These are phyloP conservation scores for Neosilurus hyrtlii DNA, from an alignment of 2,797 vertebrate genomes.

Conservation along the genomic window DNA sequence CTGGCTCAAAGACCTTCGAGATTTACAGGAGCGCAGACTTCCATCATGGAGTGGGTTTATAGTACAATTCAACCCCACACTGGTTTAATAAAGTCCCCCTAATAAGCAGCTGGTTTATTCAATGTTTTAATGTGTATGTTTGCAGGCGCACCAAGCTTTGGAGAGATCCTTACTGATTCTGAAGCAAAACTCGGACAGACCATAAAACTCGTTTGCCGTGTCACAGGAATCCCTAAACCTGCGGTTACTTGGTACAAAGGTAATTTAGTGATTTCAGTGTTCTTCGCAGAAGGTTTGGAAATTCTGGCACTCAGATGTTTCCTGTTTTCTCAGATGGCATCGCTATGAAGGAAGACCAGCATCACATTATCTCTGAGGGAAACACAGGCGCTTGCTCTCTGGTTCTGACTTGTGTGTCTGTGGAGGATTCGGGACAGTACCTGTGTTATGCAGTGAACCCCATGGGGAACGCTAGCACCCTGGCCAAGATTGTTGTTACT, in stretches of 20 bases:
- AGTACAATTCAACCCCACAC: neutral
- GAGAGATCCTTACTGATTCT: neutral
- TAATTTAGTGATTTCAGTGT: conserved; percentile 50
- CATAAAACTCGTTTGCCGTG: neutral
- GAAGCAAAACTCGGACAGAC: neutral
- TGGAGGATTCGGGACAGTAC: conserved; percentile 88
- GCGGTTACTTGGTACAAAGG: conserved; percentile 77
- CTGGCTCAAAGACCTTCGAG: conserved; percentile 91
- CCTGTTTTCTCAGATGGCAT: conserved; percentile 78
- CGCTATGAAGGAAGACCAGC: conserved; percentile 84
- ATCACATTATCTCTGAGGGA: conserved; percentile 88
- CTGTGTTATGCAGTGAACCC: conserved; percentile 86
- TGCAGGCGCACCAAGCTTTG: neutral
- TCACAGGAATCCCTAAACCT: conserved; percentile 10
- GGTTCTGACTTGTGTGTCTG: conserved; percentile 84
- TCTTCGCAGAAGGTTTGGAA: conserved; percentile 6
- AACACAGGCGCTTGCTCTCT: conserved; percentile 82
- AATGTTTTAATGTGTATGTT: neutral
- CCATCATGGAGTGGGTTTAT: conserved; percentile 80
- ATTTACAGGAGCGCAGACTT: conserved; percentile 83
- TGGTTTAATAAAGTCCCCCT: neutral
- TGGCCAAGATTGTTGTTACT: conserved; percentile 87
- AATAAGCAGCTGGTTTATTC: neutral
- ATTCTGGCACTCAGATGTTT: neutral
- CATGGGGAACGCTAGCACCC: conserved; percentile 81